Conservation (phyloP, 2,888 invertebrate genomes). For the Dichetophora obliterata region DNA sequence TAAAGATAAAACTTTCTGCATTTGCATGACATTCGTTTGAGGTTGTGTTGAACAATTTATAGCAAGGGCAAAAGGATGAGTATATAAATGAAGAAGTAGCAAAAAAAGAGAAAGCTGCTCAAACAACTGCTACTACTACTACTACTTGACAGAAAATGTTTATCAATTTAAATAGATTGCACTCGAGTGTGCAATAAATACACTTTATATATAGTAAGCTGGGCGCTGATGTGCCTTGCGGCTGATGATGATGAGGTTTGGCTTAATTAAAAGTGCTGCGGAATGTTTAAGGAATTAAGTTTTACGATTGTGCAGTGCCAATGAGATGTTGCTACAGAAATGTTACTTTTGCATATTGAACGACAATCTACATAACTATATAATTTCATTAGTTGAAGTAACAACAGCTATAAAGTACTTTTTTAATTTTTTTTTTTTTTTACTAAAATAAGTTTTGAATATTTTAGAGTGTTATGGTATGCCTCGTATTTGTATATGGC, state of each 20-base stretch:
- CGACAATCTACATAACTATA: neutral
- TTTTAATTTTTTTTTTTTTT: no score
- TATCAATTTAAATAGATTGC: slow-evolving; percentile 65
- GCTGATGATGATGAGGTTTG: neutral
- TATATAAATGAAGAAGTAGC: neutral
- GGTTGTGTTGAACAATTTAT: neutral
- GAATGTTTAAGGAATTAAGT: neutral
- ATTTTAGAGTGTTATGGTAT: no score
- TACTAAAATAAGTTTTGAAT: no score
- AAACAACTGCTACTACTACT: neutral
- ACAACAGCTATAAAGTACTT: no score
- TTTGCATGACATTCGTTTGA: neutral
- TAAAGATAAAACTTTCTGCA: neutral
- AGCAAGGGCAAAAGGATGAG: neutral
- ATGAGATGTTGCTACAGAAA: neutral
- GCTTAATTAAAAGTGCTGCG: slow-evolving; percentile 5
- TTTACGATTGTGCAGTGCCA: no score
- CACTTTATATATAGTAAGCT: neutral
- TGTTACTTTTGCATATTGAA: neutral
- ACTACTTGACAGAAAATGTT: slow-evolving; percentile 42
- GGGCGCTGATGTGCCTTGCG: neutral
- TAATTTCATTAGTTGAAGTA: no score
- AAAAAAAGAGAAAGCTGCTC: no score
- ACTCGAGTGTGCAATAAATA: slow-evolving; percentile 64
- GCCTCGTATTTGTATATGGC: no score